Percentiles rank a stretch among this genome's conserved stretches.
Conservation (phyloP, 2,113 vertebrate species). For the Tetraodon nigroviridis region DNA sequence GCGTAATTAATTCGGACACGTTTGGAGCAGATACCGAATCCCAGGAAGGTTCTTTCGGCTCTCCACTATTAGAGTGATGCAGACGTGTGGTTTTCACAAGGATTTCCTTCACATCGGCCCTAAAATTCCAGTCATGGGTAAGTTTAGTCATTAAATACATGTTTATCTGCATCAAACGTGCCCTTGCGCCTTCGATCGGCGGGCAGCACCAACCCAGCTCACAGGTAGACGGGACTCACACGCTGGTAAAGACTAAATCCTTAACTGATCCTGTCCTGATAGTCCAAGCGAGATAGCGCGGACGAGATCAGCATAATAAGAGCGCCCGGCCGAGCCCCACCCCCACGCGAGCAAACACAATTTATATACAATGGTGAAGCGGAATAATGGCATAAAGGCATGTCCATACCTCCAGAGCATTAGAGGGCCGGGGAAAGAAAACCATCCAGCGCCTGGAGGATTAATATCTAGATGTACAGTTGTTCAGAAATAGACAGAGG, state of each 20-base stretch:
- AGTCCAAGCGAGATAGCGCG: neutral
- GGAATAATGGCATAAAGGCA: slow-evolving; percentile 20
- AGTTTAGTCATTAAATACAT: no score
- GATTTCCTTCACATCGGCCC: no score
- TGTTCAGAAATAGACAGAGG: slow-evolving; percentile 41
- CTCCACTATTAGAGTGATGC: no score
- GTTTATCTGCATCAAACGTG: no score
- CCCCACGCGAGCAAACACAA: neutral
- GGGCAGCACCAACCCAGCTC: no score
- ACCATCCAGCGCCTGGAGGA: slow-evolving; percentile 30
- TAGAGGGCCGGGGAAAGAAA: slow-evolving; percentile 20
- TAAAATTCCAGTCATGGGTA: no score
- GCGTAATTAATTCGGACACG: no score
- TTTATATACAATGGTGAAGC: slow-evolving; percentile 11
- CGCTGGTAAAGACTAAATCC: neutral
- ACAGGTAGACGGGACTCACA: no score
- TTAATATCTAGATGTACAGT: slow-evolving; percentile 32
- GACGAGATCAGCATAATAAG: slow-evolving; percentile 29
- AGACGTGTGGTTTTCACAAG: no score
- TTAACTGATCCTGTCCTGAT: slow-evolving; percentile 29
- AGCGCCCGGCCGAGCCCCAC: neutral
- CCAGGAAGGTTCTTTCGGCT: no score
- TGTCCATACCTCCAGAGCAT: neutral
- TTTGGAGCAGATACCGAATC: no score
- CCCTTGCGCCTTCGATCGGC: no score